phyloP scores from a whole-genome alignment of 1,140 invertebrate genomes.

The Drosophila erecta region DNA sequence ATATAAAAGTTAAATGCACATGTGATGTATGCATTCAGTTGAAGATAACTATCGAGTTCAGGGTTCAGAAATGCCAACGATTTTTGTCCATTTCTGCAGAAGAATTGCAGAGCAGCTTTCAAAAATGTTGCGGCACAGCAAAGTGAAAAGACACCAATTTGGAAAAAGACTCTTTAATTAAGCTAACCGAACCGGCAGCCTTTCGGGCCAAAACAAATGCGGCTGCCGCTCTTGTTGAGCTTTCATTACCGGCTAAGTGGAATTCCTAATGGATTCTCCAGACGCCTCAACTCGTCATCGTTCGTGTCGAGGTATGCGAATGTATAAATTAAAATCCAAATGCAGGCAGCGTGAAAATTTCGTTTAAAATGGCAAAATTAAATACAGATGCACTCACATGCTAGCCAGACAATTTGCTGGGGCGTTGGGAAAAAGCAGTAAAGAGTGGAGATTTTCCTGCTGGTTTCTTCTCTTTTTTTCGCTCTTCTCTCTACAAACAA shows the following conservation, averaged over 20 bases:
- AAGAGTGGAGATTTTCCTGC: conserved; percentile 39
- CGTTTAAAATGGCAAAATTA: conserved; percentile 70
- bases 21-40: no score
- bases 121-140: background rate
- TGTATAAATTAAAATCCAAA: conserved; percentile 66
- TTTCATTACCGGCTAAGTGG: conserved; percentile 48
- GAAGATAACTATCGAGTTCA: no score
- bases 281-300: conserved; percentile 22
- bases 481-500: conserved; percentile 59
- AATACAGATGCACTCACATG: conserved; percentile 68
- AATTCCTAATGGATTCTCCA: conserved; percentile 41
- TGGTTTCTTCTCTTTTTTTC: conserved; percentile 20
- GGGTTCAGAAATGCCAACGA: background rate
- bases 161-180: conserved; percentile 25
- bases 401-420: conserved; percentile 50
- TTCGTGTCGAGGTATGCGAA: conserved; percentile 29
- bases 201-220: conserved; percentile 26
- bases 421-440: conserved; percentile 18
- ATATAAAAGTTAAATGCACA: no score
- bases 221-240: conserved; percentile 7
- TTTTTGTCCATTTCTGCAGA: background rate
- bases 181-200: conserved; percentile 25
- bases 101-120: background rate
- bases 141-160: background rate
- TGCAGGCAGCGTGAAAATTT: conserved; percentile 65